These are phyloP conservation scores for Stenichneumon culpator DNA, from an alignment of 2,888 invertebrate genomes.

Conservation along the genomic window DNA sequence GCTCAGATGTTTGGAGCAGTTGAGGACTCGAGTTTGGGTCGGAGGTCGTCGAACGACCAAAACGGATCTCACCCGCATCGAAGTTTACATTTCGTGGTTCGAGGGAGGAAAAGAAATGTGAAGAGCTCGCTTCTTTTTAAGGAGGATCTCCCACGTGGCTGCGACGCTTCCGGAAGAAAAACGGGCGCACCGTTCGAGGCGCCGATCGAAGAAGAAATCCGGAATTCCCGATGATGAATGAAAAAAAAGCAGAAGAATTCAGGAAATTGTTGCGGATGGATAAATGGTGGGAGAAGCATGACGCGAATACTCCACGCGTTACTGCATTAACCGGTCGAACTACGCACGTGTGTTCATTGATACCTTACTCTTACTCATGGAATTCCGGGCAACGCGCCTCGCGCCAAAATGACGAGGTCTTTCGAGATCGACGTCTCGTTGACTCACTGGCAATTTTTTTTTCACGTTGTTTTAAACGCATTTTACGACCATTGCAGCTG, in stretches of 20 bases:
- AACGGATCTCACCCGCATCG: conserved; percentile 33
- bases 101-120: background rate
- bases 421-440: background rate
- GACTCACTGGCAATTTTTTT: background rate
- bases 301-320: conserved; percentile 17
- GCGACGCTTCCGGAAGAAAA: background rate
- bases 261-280: conserved; percentile 12
- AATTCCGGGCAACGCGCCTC: background rate
- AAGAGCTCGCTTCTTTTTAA: background rate
- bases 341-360: conserved; percentile 29
- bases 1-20: background rate
- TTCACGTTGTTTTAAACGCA: background rate
- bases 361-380: conserved; percentile 4
- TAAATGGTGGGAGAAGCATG: background rate
- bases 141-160: conserved; percentile 14
- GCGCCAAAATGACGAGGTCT: background rate
- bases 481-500: background rate
- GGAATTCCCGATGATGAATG: conserved; percentile 1
- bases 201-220: background rate
- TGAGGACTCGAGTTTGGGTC: background rate
- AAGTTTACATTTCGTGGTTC: conserved; percentile 9
- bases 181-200: background rate
- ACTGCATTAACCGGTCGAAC: conserved; percentile 3
- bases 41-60: conserved; percentile 34
- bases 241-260: background rate